These are phyloP conservation scores for Gymnogyps californianus DNA, from an alignment of 2,113 vertebrate species.

Conservation along the genomic window DNA sequence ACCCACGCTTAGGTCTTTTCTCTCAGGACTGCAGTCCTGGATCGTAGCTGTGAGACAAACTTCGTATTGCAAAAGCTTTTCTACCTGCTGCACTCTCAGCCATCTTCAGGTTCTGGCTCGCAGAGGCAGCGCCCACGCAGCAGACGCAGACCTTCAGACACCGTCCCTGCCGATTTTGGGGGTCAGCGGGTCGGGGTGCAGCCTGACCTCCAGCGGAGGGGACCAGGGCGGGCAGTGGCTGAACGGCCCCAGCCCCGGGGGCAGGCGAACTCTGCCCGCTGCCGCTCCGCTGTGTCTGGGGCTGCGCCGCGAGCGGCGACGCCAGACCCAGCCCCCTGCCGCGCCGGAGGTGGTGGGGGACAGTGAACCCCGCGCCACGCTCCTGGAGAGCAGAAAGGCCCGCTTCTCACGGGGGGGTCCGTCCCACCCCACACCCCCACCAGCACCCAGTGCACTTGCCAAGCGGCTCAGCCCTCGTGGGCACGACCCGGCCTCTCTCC, in stretches of 20 bases:
- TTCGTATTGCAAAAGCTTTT: accelerated
- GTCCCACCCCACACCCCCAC: not conserved
- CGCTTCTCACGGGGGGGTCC: accelerated
- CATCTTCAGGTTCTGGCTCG: accelerated
- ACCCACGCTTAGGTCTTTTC: not conserved
- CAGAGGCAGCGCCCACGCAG: not conserved
- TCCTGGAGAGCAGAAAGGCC: not conserved
- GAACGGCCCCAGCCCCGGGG: no score
- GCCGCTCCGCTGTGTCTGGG: not conserved
- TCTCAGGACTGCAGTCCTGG: not conserved
- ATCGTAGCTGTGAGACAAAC: not conserved
- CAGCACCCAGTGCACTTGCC: not conserved
- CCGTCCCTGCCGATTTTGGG: not conserved
- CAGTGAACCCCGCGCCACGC: accelerated
- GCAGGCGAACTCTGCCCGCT: not conserved
- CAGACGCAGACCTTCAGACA: accelerated
- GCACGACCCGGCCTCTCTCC: not conserved
- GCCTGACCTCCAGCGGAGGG: accelerated
- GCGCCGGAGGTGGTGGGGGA: accelerated
- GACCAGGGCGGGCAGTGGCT: no score
- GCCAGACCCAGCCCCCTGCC: not conserved
- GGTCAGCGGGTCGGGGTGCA: not conserved
- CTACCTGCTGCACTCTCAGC: not conserved
- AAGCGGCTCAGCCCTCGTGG: not conserved
- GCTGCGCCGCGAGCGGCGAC: not conserved